These are phyloP conservation scores for Pteria penguin DNA, from an alignment of 2,888 invertebrate species.

Conservation along the genomic window DNA sequence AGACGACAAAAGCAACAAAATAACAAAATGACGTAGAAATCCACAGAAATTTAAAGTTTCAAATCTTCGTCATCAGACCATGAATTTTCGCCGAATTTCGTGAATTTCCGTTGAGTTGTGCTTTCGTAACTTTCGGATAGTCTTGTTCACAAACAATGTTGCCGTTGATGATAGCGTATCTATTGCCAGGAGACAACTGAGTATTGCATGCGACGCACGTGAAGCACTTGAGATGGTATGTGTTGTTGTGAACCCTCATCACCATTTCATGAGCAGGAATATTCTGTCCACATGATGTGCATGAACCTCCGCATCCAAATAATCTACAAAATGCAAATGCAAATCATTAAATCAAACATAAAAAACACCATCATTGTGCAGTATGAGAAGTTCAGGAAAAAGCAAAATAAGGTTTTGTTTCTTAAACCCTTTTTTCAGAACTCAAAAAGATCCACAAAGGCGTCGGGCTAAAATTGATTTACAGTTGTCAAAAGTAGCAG, in stretches of 20 bases:
- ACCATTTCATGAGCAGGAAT: constrained; percentile 96
- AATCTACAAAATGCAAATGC: constrained; percentile 85
- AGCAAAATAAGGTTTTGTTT: too few species aligned
- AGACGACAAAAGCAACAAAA: too few species aligned
- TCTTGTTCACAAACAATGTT: constrained; percentile 96
- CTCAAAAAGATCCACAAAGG: too few species aligned
- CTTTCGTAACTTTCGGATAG: constrained; percentile 91
- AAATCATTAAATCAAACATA: too few species aligned
- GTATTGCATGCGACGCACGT: constrained; percentile 95
- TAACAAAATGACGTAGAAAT: too few species aligned
- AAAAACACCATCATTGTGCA: too few species aligned
- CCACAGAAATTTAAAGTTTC: background rate
- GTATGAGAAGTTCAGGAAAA: too few species aligned
- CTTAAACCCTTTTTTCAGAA: too few species aligned
- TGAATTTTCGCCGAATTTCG: constrained; percentile 71
- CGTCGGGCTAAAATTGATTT: too few species aligned
- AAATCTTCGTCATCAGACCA: constrained; percentile 21
- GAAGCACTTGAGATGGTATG: constrained; percentile 97
- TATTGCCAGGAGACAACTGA: constrained; percentile 93
- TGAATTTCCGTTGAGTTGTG: constrained; percentile 61
- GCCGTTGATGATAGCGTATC: constrained; percentile 94
- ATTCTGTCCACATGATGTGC: constrained; percentile 93
- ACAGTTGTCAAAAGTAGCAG: too few species aligned
- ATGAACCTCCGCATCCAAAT: constrained; percentile 93
- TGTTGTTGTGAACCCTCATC: constrained; percentile 87